These are phyloP conservation scores for Halcyon chelicuti DNA, from an alignment of 2,797 vertebrate genomes.

Conservation along the genomic window DNA sequence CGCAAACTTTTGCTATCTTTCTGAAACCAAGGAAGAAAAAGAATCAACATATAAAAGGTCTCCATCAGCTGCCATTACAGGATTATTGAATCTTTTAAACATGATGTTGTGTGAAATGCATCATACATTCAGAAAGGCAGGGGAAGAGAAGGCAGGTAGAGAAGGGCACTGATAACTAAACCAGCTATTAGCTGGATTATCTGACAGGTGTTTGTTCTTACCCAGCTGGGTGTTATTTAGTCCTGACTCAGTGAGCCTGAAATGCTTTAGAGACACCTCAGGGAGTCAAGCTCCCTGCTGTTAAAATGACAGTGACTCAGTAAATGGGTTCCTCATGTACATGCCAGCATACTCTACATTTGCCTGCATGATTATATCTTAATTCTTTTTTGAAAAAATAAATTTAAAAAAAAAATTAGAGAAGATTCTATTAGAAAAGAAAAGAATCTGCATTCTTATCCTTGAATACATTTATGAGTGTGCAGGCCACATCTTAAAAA, in stretches of 20 bases:
- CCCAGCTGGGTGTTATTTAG: conserved; percentile 77
- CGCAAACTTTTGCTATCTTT: neutral
- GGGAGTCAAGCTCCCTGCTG: conserved; percentile 63
- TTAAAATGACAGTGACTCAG: conserved; percentile 71
- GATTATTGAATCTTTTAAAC: conserved; percentile 24
- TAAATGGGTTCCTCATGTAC: conserved; percentile 60
- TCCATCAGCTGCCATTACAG: conserved; percentile 1
- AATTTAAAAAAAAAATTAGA: neutral
- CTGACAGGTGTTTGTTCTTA: conserved; percentile 76
- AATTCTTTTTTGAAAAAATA: neutral
- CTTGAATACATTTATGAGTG: neutral
- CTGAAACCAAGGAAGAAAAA: neutral
- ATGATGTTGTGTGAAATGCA: neutral
- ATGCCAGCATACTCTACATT: neutral
- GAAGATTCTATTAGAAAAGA: neutral
- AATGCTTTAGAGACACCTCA: conserved; percentile 67
- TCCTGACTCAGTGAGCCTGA: conserved; percentile 75
- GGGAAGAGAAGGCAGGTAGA: neutral
- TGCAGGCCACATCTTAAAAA: neutral
- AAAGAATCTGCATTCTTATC: neutral
- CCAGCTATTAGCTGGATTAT: conserved; percentile 53
- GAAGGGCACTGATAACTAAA: conserved; percentile 62
- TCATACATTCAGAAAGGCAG: neutral
- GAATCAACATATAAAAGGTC: conserved; percentile 23
- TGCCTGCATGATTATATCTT: neutral